Base-by-base conservation (phyloP, 1,140 invertebrate genomes). In the Euura saliciscinereae region DNA sequence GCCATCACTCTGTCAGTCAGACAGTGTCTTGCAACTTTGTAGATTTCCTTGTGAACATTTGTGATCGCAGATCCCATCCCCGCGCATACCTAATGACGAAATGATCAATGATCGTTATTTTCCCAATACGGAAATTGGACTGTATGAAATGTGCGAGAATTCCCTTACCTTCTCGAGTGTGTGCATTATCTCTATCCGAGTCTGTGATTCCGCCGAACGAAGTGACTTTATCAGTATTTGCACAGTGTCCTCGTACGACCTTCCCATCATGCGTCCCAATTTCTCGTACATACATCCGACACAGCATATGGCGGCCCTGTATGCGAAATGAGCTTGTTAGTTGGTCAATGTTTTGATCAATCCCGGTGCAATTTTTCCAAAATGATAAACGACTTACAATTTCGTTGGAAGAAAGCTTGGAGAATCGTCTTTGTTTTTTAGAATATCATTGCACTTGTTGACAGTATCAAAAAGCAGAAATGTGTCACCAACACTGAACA, bases 251-350 rank as follows among this genome's bases (percentile, higher is more conserved):
- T 99, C 98, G 84, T 99, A 99, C 0, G 97, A 98, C 75, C 98
- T 90, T 0, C 98, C 98, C 93, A 99, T 99, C 97, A 99, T 99
- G 75, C 98, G 88, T 2, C 98, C 98, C 7, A 99, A 88, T 85
- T 96, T 98, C 85, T 99, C 96, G 87, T 99, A 99, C 96, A 99
- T 98, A 71, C 93, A 94, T 42, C 97, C 98, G 66, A 99, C 91
- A 82, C 97, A 98, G 73, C 95, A 95, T 76, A 99, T 95, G n/a
- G 98, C 97, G 83, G 97, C 96, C 74, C 98, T 99, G 84, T 75
- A 89, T 66, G 45, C 46, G 45, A 51, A 73, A 71, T 43, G 66
- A 44, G 51, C 65, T 44, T 3, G 66, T 59, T 65, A 59, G 59
- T 43, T 28, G 0, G 28, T 1, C 28, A 28, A 28, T 28, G 28